Evolutionary conservation across 2,113 vertebrate genomes (phyloP).

Genomic region (Setophaga coronata): DNA sequence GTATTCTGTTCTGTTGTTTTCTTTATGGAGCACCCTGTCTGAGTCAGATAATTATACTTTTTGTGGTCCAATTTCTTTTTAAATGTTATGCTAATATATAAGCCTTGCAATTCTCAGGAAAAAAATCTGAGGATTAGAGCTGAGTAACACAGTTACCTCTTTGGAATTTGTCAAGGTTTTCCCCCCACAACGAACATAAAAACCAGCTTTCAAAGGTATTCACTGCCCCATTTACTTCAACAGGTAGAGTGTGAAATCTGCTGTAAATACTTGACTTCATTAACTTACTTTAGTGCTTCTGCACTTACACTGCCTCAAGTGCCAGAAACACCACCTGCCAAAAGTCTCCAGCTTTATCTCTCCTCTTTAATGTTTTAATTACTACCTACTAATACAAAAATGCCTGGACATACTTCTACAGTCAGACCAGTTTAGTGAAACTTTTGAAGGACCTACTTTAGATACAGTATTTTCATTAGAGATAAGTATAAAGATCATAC

Average conservation of each 20-base stretch:
- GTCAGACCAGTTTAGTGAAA: neutral
- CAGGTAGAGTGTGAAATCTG: neutral
- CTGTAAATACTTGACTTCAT: neutral
- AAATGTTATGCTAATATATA: neutral
- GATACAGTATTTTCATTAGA: neutral
- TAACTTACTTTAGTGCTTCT: neutral
- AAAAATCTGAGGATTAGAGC: neutral
- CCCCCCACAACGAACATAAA: neutral
- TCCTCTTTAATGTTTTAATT: neutral
- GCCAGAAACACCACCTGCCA: neutral
- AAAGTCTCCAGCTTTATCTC: neutral
- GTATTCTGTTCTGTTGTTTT: neutral
- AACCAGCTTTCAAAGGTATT: neutral
- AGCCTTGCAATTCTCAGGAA: neutral
- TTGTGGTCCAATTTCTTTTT: neutral
- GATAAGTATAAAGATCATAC: neutral
- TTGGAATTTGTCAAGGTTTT: neutral
- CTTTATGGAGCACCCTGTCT: neutral
- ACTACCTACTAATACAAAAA: neutral
- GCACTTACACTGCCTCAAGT: neutral
- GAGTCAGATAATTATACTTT: neutral
- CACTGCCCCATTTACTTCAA: neutral
- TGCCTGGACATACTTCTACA: neutral
- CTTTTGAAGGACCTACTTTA: neutral
- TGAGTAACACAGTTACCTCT: neutral